Conservation (phyloP, 64 coral and sea anemone species). For the Anthopleura sola region DNA sequence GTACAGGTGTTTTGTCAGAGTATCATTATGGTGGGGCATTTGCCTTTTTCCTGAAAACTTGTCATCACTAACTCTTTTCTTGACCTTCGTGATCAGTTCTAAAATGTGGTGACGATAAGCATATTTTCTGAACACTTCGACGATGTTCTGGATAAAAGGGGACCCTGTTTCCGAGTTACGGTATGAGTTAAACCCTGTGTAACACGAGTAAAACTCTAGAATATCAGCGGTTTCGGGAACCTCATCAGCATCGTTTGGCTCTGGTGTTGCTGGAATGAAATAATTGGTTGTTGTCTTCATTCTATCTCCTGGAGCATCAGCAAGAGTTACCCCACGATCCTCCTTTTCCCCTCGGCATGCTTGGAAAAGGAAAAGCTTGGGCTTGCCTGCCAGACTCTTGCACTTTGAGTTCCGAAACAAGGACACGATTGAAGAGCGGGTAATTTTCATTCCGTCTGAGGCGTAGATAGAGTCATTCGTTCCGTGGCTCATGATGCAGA, state of each 20-base stretch:
- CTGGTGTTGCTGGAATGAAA: background rate
- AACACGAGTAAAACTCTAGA: background rate
- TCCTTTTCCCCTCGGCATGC: constrained; percentile 44
- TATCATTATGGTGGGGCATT: background rate
- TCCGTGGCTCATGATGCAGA: constrained; percentile 84
- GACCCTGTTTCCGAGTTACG: background rate
- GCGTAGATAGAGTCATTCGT: constrained; percentile 17
- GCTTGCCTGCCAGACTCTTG: constrained; percentile 45
- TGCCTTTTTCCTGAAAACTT: background rate
- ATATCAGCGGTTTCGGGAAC: background rate
- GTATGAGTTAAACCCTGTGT: background rate
- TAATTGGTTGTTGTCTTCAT: background rate
- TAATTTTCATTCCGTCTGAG: constrained; percentile 37
- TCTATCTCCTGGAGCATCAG: background rate
- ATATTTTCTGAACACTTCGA: background rate
- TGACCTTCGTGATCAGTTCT: background rate
- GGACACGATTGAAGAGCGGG: background rate
- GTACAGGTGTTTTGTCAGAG: background rate
- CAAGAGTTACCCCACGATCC: constrained; percentile 29
- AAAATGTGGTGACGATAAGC: background rate
- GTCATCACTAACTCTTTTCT: background rate
- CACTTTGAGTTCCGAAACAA: constrained; percentile 47
- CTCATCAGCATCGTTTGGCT: background rate
- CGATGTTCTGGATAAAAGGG: background rate
- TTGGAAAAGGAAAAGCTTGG: constrained; percentile 70